phyloP scores from a whole-genome alignment of 2,888 invertebrate species.

The Drosophila rubida region DNA sequence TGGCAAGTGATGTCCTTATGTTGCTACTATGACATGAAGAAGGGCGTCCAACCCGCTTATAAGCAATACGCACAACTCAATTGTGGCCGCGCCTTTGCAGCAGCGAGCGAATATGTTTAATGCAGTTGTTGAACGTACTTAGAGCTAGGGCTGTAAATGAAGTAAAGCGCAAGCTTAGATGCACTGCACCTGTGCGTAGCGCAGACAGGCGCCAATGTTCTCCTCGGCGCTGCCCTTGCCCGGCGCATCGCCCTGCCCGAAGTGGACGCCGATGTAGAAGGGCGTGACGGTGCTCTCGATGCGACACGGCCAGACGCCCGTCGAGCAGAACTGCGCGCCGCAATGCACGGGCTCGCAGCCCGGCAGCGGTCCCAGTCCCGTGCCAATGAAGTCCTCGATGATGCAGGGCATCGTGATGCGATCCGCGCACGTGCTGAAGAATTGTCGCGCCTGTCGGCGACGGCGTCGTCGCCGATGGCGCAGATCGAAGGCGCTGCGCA shows the following conservation, averaged over 20 bases:
- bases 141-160: background rate
- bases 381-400: slow-evolving; percentile 92
- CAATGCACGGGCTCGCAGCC: slow-evolving; percentile 92
- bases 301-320: slow-evolving; percentile 85
- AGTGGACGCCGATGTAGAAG: slow-evolving; percentile 91
- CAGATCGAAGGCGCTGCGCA: slow-evolving; percentile 81
- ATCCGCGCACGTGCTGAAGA: slow-evolving; percentile 87
- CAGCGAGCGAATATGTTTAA: background rate
- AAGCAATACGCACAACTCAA: too few relatives aligned
- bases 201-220: slow-evolving; percentile 92
- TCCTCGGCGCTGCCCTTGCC: slow-evolving; percentile 91
- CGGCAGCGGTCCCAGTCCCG: slow-evolving; percentile 82
- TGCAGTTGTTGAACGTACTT: too few relatives aligned
- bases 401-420: slow-evolving; percentile 93
- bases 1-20: too few relatives aligned
- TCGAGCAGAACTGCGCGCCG: slow-evolving; percentile 89
- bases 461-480: slow-evolving; percentile 58
- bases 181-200: slow-evolving; percentile 90
- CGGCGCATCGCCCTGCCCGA: slow-evolving; percentile 89
- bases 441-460: slow-evolving; percentile 65
- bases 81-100: too few relatives aligned
- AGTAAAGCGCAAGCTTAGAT: slow-evolving; percentile 71
- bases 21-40: too few relatives aligned
- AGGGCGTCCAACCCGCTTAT: too few relatives aligned
- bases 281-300: slow-evolving; percentile 92